Conservation (phyloP, 92 coral and sea anemone species). For the Galaxea fascicularis region DNA sequence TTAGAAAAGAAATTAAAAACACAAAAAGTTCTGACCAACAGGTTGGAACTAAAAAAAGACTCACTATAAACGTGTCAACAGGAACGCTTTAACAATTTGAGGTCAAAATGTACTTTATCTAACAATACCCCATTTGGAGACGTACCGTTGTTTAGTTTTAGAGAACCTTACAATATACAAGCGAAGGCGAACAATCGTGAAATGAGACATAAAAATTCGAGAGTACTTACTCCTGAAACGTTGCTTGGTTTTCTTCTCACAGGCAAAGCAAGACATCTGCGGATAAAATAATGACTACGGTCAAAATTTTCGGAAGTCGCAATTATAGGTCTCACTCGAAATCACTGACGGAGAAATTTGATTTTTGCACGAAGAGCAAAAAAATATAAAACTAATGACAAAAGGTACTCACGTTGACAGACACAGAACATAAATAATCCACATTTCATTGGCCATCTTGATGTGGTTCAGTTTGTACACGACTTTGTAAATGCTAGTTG, state of each 20-base stretch:
- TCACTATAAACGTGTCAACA: not conserved
- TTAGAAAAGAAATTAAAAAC: not conserved
- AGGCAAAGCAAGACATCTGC: conserved; percentile 37
- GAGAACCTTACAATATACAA: conserved; percentile 30
- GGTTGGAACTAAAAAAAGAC: not conserved
- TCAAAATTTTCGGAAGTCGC: conserved; percentile 13
- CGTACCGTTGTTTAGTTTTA: conserved; percentile 20
- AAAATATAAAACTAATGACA: not conserved
- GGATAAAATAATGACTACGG: not conserved
- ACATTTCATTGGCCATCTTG: conserved; percentile 25
- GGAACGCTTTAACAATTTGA: not conserved
- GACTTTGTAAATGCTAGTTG: conserved; percentile 18
- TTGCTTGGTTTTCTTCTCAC: not conserved
- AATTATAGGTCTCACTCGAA: conserved; percentile 2
- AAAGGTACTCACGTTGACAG: conserved; percentile 36
- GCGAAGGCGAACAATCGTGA: not conserved
- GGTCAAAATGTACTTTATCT: not conserved
- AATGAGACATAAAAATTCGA: not conserved
- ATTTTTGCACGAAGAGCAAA: not conserved
- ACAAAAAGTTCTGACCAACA: not conserved
- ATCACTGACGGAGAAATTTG: conserved; percentile 13
- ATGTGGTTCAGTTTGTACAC: not conserved
- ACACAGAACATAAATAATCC: conserved; percentile 23
- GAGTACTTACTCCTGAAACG: conserved; percentile 20
- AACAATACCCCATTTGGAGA: not conserved